Evolutionary conservation across 2,113 vertebrate species (phyloP).

Genomic region (Pandion haliaetus): DNA sequence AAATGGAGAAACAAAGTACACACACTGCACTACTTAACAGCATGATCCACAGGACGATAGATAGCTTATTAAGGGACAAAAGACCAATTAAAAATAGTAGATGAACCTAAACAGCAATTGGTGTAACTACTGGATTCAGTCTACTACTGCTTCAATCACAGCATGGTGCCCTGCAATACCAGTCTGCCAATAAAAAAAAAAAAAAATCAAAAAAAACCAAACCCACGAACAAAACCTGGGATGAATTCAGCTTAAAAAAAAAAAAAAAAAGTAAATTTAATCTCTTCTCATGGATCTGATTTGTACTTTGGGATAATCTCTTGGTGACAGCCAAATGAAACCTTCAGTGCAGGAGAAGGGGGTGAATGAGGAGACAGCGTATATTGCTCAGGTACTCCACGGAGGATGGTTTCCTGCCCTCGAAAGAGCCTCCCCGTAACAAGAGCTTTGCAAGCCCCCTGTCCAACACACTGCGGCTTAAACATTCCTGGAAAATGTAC

Average conservation of each 20-base stretch:
- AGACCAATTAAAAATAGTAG: background rate
- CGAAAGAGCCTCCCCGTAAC: background rate
- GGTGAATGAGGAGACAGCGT: background rate
- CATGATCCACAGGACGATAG: background rate
- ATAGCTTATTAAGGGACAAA: background rate
- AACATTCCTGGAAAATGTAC: accelerated
- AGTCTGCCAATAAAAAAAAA: background rate
- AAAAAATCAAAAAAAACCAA: background rate
- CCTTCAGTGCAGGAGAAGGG: background rate
- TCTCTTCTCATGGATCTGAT: background rate
- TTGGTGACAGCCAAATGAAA: background rate
- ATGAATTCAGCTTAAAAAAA: background rate
- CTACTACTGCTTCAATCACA: background rate
- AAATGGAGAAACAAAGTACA: background rate
- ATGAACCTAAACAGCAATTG: background rate
- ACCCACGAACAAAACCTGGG: background rate
- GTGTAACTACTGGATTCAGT: background rate
- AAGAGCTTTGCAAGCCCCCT: background rate
- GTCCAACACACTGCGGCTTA: accelerated
- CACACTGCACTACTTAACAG: background rate
- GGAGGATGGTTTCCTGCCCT: background rate
- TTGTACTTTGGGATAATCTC: background rate
- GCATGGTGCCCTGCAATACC: background rate
- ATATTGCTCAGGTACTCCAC: background rate
- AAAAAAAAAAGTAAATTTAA: background rate